Evolutionary conservation across 2,888 invertebrate species (phyloP), one percentile per base, ranked within the genome.

Genomic region (Chrysolina haemoptera): DNA sequence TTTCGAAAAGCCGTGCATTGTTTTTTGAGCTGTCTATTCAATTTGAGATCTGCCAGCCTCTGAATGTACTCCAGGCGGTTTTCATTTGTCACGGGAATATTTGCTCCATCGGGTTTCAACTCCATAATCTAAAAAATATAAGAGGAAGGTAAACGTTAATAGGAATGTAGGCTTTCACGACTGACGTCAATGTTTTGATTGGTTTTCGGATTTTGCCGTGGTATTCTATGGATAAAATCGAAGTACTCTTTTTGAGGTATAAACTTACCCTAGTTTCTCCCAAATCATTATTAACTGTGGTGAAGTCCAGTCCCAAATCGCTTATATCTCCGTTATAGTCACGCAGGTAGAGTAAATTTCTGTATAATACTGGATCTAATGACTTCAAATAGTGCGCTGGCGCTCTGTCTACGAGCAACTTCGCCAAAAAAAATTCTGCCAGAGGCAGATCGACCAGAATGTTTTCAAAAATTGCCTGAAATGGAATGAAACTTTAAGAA

Each of bases 11-110:
- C 96, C 67, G 91, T 91, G 84, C 97, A 96, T 84, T 98, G 98
- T 10, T 93, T 91, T 63, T 95, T 91, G 78, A 96, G 94, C 90
- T 98, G 98, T 75, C 92, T 94, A 88, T 98, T 98, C 69, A 99
- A 90, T 88, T 98, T 98, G 85, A 96, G 97, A 89, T 99, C 97
- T 0, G 98, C 98, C 89, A 99, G 94, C 79, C 97, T 89, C 87
- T 98, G 98, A 81, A 99, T 96, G 87, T 99, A 99, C 88, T 99
- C 98, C 85, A 98, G 95, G 76, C 97, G 92, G 90, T 99, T 99
- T 80, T 94, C 93, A 78, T 94, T 94, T 11, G 96, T 97, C 0
- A 99, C 99, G 11, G 95, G 92, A 85, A 97, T 97, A 84, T 96
- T 95, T 64, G 94, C 90, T 1, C 99, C 99, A 74, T 95, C 94